These are phyloP conservation scores for Pheosia gnoma DNA, from an alignment of 2,888 invertebrate species.

Conservation along the genomic window DNA sequence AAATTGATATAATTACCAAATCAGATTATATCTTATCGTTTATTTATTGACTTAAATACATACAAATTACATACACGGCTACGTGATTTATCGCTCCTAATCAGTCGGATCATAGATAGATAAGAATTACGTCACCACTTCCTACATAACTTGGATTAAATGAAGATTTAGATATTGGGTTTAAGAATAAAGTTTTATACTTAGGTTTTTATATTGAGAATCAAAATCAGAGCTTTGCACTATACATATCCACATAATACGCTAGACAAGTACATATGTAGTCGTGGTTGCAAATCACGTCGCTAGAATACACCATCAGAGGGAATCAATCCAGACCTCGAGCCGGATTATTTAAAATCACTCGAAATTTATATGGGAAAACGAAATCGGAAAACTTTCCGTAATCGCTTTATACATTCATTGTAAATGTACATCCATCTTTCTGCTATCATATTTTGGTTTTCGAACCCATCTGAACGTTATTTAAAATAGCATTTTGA, in stretches of 20 bases:
- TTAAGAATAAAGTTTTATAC: constrained; percentile 8
- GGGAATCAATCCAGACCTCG: too few species aligned
- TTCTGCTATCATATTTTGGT: too few species aligned
- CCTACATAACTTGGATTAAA: background rate
- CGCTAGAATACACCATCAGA: constrained; percentile 13
- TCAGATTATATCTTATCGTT: background rate
- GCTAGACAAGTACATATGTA: constrained; percentile 9
- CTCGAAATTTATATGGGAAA: too few species aligned
- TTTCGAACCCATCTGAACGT: too few species aligned
- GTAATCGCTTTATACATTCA: too few species aligned
- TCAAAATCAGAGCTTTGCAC: constrained; percentile 6
- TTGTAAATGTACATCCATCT: too few species aligned
- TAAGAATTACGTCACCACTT: background rate
- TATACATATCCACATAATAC: constrained; percentile 16
- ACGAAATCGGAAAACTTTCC: too few species aligned
- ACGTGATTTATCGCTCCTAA: background rate
- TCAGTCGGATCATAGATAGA: background rate
- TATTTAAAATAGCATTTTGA: too few species aligned
- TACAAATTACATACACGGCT: too few species aligned
- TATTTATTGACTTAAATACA: background rate
- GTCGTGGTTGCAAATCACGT: constrained; percentile 13
- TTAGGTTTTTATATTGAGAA: constrained; percentile 13
- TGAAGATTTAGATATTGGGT: constrained; percentile 4
- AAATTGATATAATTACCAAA: too few species aligned
- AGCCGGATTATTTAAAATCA: too few species aligned